Base-by-base conservation (phyloP, 2,797 vertebrate genomes). In the Aldrovandia affinis region DNA sequence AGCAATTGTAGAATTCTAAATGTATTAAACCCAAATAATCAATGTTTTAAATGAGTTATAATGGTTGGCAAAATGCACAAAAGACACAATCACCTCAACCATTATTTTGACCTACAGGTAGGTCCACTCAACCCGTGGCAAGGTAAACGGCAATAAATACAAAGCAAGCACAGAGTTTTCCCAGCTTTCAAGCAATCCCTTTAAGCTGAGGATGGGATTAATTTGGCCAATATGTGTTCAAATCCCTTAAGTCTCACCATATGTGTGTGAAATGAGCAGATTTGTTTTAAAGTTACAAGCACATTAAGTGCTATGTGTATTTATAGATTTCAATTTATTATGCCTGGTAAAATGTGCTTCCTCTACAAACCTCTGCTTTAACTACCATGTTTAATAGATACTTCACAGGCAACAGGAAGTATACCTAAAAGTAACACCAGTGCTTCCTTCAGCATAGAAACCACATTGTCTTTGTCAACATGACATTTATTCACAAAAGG, bases 361-460 rank as follows among this genome's bases (percentile, higher is more conserved):
- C 68, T 73, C 68, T 73, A 73, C 68, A 39, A 33, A 28, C 15
- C 39, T 25, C 7, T 47, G 65, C 14, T 77, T 77, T 78, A 78
- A 78, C 77, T 47, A 78, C 22, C 42, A 44, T 80, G 55, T 84
- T 68, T 79, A 50, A 80, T 84, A 78, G 59, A 68, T 30, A 65
- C 50, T 80, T 50, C 47, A 36, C 44, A 84, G 78, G 61, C 83
- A 84, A 39, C 78, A 65, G 44, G 83, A 84, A 39, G 75, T 54
- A 20, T 15, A 63, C 55, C 61, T n/a, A 54, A 33, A 39, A 52
- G 7, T 20, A 80, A 80, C 57, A 68, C 44, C 28, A 28, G 30
- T 65, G 20, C 39, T 80, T 68, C 83, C 61, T 50, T 68, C 8
- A 9, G 59, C 28, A 68, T 44, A 78, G 63, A 61, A 25, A 7